Conservation (phyloP, 2,888 invertebrate genomes). For the Ichneumon xanthorius region DNA sequence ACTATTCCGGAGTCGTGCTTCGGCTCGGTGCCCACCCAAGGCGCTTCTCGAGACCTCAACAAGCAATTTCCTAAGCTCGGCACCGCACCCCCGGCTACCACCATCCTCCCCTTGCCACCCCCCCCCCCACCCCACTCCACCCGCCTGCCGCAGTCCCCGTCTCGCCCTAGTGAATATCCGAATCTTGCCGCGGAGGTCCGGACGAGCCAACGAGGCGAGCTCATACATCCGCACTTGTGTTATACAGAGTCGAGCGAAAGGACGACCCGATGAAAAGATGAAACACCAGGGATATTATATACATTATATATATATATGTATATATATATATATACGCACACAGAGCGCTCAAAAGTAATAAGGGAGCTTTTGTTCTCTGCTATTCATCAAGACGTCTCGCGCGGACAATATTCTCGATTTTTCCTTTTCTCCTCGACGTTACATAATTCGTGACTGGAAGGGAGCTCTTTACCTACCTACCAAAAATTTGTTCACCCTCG, state of each 20-base stretch:
- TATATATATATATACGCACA: not conserved
- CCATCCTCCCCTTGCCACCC: not conserved
- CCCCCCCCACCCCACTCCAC: not conserved
- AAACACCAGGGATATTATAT: not conserved
- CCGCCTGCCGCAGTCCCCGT: not conserved
- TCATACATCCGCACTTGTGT: conserved; percentile 18
- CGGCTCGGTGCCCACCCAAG: conserved; percentile 49
- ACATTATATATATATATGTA: not conserved
- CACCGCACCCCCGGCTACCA: conserved; percentile 30
- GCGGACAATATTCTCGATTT: conserved; percentile 2
- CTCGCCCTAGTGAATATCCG: conserved; percentile 69
- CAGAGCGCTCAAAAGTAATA: conserved; percentile 27
- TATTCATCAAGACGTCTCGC: conserved; percentile 1
- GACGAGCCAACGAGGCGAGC: conserved; percentile 65
- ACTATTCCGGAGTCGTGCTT: conserved; percentile 32
- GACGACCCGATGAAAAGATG: conserved; percentile 38
- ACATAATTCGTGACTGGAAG: not conserved
- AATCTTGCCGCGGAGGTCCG: conserved; percentile 54
- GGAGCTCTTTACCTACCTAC: not conserved
- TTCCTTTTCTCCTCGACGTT: conserved; percentile 6
- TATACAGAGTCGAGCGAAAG: conserved; percentile 9
- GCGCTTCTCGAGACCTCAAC: conserved; percentile 68
- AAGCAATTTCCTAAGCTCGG: conserved; percentile 73
- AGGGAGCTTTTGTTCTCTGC: conserved; percentile 38
- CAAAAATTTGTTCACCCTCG: not conserved